Percentiles rank a stretch among this genome's conserved stretches.
phyloP scores from a whole-genome alignment of 2,888 invertebrate species.

The Atrina japonica region DNA sequence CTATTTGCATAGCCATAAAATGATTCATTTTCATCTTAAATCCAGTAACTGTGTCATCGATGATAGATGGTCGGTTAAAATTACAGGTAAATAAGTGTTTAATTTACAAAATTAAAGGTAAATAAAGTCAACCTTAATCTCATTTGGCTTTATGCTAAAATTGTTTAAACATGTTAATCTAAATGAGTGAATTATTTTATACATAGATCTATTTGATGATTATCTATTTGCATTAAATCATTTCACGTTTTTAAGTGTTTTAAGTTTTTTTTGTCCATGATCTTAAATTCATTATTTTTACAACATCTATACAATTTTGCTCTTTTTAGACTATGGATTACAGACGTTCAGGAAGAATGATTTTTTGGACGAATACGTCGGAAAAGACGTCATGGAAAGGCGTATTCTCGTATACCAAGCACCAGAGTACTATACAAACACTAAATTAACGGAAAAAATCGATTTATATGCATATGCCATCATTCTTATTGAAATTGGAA shows the following conservation, averaged over 20 bases:
- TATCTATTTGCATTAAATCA: no score
- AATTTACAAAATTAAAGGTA: no score
- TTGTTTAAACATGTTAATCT: no score
- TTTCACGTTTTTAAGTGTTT: no score
- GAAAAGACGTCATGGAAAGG: conserved; percentile 47
- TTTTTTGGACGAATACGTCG: conserved; percentile 49
- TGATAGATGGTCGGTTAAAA: conserved; percentile 75
- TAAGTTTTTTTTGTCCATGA: no score
- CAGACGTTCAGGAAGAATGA: conserved; percentile 52
- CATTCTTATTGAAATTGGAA: conserved; percentile 74
- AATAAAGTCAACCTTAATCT: no score
- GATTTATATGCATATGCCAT: conserved; percentile 75
- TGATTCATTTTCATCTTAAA: conserved; percentile 68
- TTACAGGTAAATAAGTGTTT: conserved; percentile 72
- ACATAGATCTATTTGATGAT: no score
- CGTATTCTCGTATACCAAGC: conserved; percentile 63
- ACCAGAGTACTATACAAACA: conserved; percentile 58
- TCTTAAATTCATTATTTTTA: no score
- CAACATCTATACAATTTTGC: no score
- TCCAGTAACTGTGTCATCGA: conserved; percentile 75
- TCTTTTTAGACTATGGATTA: conserved; percentile 66
- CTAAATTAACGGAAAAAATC: conserved; percentile 42
- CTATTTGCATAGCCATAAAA: conserved; percentile 63
- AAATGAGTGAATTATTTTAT: no score
- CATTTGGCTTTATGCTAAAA: no score